A percentile compares a stretch with the other conserved stretches of the same genome.
phyloP scores from a whole-genome alignment of 2,797 vertebrate species.

The Syncerus caffer region DNA sequence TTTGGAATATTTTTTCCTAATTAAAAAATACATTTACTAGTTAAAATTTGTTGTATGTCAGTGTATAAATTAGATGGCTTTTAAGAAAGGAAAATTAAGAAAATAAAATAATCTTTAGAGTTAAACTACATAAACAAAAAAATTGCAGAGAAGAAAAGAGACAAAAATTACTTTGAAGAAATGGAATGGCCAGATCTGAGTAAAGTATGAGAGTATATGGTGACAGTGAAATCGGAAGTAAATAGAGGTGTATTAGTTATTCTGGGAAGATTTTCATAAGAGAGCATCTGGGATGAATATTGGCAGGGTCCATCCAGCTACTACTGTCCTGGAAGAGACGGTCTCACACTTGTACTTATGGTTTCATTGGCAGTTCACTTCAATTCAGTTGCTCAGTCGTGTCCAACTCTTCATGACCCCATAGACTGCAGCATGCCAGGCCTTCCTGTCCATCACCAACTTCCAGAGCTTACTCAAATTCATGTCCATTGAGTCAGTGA shows the following conservation, averaged over 20 bases:
- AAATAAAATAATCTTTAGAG: neutral
- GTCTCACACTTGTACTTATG: neutral
- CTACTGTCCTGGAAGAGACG: neutral
- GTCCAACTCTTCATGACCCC: fast-evolving
- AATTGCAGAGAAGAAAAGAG: conserved; percentile 8
- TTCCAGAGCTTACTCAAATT: neutral
- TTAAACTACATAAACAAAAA: neutral
- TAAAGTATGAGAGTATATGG: neutral
- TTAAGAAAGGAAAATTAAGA: neutral
- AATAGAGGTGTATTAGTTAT: neutral
- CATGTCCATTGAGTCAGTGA: neutral
- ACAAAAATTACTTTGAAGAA: neutral
- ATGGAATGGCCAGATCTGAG: neutral
- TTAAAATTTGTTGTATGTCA: neutral
- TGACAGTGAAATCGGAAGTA: neutral
- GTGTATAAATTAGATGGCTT: neutral
- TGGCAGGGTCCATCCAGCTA: neutral
- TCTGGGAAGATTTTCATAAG: neutral
- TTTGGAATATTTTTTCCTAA: neutral
- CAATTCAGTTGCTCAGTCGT: neutral
- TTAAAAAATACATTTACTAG: neutral
- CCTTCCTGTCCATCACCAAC: neutral
- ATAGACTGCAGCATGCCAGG: neutral
- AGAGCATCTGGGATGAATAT: neutral
- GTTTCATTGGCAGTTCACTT: neutral